Base-by-base conservation (phyloP, 2,113 vertebrate genomes). In the Electrona antarctica region DNA sequence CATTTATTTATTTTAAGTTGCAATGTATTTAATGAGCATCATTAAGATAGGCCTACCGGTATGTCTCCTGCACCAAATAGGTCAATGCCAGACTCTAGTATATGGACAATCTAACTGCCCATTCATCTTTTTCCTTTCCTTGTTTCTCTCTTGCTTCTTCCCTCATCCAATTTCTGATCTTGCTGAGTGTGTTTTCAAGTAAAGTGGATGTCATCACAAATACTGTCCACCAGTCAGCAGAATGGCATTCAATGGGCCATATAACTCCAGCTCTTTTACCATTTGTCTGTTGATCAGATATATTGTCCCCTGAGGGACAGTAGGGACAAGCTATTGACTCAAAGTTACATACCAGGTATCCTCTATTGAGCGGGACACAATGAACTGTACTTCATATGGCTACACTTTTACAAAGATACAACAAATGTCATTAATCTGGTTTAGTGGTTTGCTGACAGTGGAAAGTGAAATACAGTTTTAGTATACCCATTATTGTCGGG, bases 231-330 rank as follows among this genome's bases (percentile, higher is more conserved):
- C 71, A 52, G 71, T 85, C 80, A 83, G 76, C 78, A 83, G 57
- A 74, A 74, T 45, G 33, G 13, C 65, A 60, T 56, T 75, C 73
- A 79, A n/a, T 64, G 62, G 59, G 77, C 63, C 59, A 48, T 78
- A 82, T 29, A 46, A 71, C 45, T 78, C 78, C 60, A 67, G 46
- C 60, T 21, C 78, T 7, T 55, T 68, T 64, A 80, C 75, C 65
- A 69, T 7, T 61, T 82, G 79, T 78, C 67, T 49, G 45, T 69
- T 64, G 4, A 69, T 21, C 10, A 80, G 71, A 85, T 71, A 57
- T 68, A 85, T 73, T 57, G 14, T 9, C 11, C 71, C 68, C 62
- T 1, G 1, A 60, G 72, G 74, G 67, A 70, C 69, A 76, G 61
- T 58, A 21, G 21, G 21, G 21, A 21, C 21, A 21, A 2, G 2